A percentile compares a stretch with the other conserved stretches of the same genome.
phyloP scores from a whole-genome alignment of 2,113 vertebrate genomes.

The Nothoprocta pentlandii region DNA sequence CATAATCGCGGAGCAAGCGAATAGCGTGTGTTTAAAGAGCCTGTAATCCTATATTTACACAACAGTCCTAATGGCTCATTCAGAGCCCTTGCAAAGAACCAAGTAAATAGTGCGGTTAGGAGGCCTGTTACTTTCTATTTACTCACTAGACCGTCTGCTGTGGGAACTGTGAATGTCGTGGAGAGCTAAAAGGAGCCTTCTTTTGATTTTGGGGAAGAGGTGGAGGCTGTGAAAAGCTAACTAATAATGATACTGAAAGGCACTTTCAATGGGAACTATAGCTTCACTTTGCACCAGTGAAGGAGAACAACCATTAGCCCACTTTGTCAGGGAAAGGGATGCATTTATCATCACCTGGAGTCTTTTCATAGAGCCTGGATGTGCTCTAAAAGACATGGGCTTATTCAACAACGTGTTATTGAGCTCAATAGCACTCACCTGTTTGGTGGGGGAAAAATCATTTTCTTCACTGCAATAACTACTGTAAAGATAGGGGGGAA shows the following conservation, averaged over 20 bases:
- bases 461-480: constrained; percentile 8
- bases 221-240: constrained; percentile 40
- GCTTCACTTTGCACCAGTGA: constrained; percentile 59
- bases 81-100: constrained; percentile 69
- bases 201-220: neutral
- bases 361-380: constrained; percentile 54
- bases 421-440: constrained; percentile 62
- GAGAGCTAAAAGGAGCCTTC: constrained; percentile 64
- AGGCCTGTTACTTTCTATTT: constrained; percentile 75
- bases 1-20: constrained; percentile 67
- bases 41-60: constrained; percentile 76
- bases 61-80: constrained; percentile 76
- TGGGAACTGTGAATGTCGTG: constrained; percentile 65
- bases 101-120: constrained; percentile 73
- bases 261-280: constrained; percentile 57
- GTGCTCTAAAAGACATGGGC: constrained; percentile 43
- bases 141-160: constrained; percentile 72
- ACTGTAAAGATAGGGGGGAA: neutral
- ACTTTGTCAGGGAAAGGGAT: constrained; percentile 59
- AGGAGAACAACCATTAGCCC: constrained; percentile 60
- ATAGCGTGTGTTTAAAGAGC: constrained; percentile 70
- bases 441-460: neutral
- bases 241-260: constrained; percentile 62
- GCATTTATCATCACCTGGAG: constrained; percentile 70
- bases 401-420: constrained; percentile 57